Conservation (phyloP, 2,797 vertebrate genomes). For the Eulemur rubriventer region DNA sequence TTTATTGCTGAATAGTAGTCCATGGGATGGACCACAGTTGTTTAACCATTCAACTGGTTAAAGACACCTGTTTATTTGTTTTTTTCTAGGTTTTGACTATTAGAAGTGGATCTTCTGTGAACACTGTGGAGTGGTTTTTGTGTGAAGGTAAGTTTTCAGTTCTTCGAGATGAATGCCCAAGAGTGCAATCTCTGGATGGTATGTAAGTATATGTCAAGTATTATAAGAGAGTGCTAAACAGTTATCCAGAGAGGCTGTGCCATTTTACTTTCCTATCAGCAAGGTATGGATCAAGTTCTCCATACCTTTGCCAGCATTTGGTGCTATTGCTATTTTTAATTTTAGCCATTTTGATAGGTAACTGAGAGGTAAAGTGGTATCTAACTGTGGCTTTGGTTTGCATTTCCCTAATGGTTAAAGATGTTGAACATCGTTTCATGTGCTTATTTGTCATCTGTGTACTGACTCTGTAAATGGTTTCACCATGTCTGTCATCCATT, state of each 20-base stretch:
- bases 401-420: not conserved
- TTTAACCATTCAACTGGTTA: not conserved
- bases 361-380: not conserved
- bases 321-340: not conserved
- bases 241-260: not conserved
- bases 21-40: not conserved
- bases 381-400: not conserved
- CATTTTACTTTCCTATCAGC: not conserved
- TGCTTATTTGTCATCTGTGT: not conserved
- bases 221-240: not conserved
- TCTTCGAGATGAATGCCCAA: not conserved
- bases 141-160: not conserved
- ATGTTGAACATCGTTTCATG: not conserved
- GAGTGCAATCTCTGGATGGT: not conserved
- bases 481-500: not conserved
- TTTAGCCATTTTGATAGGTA: not conserved
- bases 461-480: not conserved
- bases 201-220: not conserved
- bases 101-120: not conserved
- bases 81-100: not conserved
- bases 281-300: not conserved
- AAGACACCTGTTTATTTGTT: not conserved
- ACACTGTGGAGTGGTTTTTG: not conserved
- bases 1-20: not conserved
- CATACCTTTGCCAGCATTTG: not conserved